Base-by-base conservation (phyloP, 2,888 invertebrate genomes). In the Athalia rosae region DNA sequence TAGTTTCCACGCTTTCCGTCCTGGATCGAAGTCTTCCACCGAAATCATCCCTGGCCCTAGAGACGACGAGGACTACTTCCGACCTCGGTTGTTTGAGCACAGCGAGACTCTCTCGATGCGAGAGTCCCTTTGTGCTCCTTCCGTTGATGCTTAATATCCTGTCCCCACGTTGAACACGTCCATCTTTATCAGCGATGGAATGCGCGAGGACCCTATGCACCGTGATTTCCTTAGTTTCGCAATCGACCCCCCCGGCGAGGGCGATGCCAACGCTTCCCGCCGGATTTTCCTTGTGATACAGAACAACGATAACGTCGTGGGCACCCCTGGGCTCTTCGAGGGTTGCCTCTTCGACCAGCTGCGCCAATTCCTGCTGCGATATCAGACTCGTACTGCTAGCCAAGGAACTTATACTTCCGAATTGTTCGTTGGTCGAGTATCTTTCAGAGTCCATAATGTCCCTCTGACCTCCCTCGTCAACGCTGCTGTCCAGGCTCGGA, bases 61-160 rank as follows among this genome's bases (percentile, higher is more conserved):
- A 93, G 83, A 96, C 93, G 84, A 96, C 95, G 83, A 97, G 92
- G 15, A 95, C 93, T 80, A 96, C 95, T 90, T 96, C 95, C 62
- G 94, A 93, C 78, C 95, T 93, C 79, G 96, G 95, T 76, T 89
- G 89, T 93, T 98, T 98, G 66, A 98, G 92, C 84, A 97, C 94
- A 83, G 95, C 93, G 83, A 97, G 93, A 83, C 98, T 97, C 89
- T 97, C 95, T 59, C 95, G 93, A 89, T 98, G 98, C 56, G 96
- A 96, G 79, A 98, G 91, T 69, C 95, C 96, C 82, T 94, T 92
- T 92, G 97, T 95, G 85, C 93, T 93, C 88, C 93, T 93, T 62
- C 97, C 97, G 89, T 98, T 98, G 82, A 98, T 97, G 83, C 96
- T 96, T 83, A 96, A 91, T 81, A 98, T 94, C 89, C 96, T 94